Base-by-base conservation (phyloP, 1,140 invertebrate species). In the Ephestia elutella region DNA sequence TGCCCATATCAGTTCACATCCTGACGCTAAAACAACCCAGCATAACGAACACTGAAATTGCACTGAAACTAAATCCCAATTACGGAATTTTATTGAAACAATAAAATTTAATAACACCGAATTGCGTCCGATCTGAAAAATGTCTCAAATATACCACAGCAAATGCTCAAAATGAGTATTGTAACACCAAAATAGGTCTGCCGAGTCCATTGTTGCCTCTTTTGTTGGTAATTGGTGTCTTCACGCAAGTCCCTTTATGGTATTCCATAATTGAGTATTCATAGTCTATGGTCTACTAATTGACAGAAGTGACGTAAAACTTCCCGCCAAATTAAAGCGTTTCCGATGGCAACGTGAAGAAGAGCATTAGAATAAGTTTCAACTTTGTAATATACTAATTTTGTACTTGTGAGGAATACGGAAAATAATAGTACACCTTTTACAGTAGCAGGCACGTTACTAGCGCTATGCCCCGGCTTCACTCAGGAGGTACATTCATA, bases 191-290 rank as follows among this genome's bases (percentile, higher is more conserved):
- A 53, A 53, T 53, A 53, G 50, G 50, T 21, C 2, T n/a, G 15
- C 21, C 5, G 1, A 13, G 19, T 17, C 50, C 20, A 53, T 53
- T 53, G 50, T 53, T 28, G 49, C 11, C n/a, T 7, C 50, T 49
- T 56, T 61, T 62, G 60, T 54, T 32, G 15, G 57, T 57, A 63
- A 66, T 63, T 66, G 65, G 61, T 49, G 48, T 57, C 58, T 66
- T 60, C 60, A 38, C 60, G 54, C 55, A 59, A 32, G n/a, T 15
- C 65, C 65, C 15, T 60, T 54, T 60, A 66, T 25, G 65, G 65
- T 32, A 5, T 28, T 21, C 50, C 56, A 54, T 66, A 63, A 66
- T 66, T 66, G 65, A 66, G 65, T 66, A 63, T 66, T 66, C 65
- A 66, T 63, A 60, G 65, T 20, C 60, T 50, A 57, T 62, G 59